Evolutionary conservation across 1,140 invertebrate genomes (phyloP).

Genomic region (Drosophila sp.): DNA sequence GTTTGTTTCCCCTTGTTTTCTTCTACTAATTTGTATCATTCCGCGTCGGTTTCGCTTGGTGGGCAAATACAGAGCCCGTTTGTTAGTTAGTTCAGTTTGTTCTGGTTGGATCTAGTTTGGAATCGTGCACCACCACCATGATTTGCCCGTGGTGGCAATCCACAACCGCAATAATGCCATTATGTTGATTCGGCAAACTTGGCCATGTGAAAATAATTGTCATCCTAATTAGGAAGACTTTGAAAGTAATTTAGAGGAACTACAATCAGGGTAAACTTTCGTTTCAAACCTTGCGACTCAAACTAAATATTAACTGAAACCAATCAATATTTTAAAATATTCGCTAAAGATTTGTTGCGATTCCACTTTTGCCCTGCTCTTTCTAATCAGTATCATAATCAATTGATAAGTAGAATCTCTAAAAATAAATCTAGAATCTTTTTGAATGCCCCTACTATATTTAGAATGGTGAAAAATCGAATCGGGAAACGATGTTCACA

Average conservation of each 20-base stretch:
- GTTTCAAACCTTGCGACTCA: no score
- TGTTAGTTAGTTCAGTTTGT: conserved; percentile 24
- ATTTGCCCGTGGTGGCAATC: not conserved
- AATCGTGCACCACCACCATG: not conserved
- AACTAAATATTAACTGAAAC: no score
- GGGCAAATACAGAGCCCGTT: conserved; percentile 13
- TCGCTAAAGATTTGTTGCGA: no score
- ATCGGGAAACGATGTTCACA: not conserved
- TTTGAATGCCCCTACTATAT: not conserved
- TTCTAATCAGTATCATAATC: not conserved
- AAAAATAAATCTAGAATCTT: no score
- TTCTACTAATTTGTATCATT: conserved; percentile 62
- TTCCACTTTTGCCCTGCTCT: not conserved
- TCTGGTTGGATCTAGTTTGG: conserved; percentile 9
- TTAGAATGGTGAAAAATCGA: not conserved
- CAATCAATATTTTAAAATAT: no score
- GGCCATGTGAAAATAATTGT: conserved; percentile 1
- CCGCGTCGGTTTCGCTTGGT: conserved; percentile 18
- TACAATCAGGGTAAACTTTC: not conserved
- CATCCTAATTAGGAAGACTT: not conserved
- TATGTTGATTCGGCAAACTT: conserved; percentile 28
- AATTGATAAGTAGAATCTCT: no score
- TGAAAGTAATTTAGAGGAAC: not conserved
- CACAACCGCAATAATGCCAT: conserved; percentile 50
- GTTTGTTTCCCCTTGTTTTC: conserved; percentile 29